Evolutionary conservation across 2,888 invertebrate genomes (phyloP).

Genomic region (Lomographa bimaculata): DNA sequence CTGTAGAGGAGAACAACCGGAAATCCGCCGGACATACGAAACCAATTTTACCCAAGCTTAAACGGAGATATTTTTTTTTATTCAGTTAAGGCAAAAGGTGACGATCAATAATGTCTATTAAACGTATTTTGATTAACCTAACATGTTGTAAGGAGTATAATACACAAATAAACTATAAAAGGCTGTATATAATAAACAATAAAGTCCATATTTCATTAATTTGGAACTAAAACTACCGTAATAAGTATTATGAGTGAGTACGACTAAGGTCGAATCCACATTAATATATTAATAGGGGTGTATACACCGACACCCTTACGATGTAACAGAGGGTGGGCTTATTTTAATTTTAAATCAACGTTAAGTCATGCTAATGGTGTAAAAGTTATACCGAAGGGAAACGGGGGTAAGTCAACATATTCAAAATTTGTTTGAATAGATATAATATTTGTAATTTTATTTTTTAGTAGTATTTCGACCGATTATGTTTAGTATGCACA

Average conservation of each 20-base stretch:
- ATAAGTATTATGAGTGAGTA: constrained; percentile 5
- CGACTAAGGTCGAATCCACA: constrained; percentile 29
- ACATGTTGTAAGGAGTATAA: too few relatives aligned
- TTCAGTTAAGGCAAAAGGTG: too few relatives aligned
- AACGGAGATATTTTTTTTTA: too few relatives aligned
- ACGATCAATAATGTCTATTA: too few relatives aligned
- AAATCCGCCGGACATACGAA: too few relatives aligned
- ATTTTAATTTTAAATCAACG: constrained; percentile 55
- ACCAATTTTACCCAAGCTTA: too few relatives aligned
- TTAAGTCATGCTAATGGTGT: constrained; percentile 44
- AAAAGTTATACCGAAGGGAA: constrained; percentile 36
- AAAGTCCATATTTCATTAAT: constrained; percentile 4
- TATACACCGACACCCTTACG: constrained; percentile 28
- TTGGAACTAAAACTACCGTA: neutral
- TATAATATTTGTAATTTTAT: too few relatives aligned
- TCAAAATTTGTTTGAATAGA: constrained; percentile 7
- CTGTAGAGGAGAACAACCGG: too few relatives aligned
- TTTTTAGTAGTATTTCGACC: too few relatives aligned
- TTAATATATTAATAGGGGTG: constrained; percentile 38
- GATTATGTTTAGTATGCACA: too few relatives aligned
- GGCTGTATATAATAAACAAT: neutral
- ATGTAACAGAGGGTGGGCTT: constrained; percentile 39
- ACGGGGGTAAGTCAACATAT: constrained; percentile 24
- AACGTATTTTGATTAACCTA: too few relatives aligned
- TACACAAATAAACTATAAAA: too few relatives aligned